Conservation (phyloP, 2,797 vertebrate species). For the Notolabrus celidotus region DNA sequence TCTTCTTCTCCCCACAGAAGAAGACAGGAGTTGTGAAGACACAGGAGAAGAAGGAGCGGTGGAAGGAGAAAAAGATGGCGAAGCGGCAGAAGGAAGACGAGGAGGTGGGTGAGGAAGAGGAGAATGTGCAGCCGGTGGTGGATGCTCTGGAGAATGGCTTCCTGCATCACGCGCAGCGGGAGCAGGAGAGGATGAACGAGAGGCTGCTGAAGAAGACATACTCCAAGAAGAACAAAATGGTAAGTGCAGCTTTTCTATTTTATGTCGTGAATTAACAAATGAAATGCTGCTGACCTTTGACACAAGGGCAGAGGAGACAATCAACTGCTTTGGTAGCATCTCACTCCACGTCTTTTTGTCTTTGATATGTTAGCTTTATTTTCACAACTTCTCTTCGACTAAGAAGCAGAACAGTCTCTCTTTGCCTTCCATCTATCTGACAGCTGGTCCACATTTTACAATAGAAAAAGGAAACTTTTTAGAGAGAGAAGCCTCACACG, state of each 20-base stretch:
- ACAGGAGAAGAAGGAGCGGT: slow-evolving; percentile 92
- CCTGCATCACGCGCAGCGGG: slow-evolving; percentile 88
- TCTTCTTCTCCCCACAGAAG: slow-evolving; percentile 75
- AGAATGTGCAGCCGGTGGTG: slow-evolving; percentile 88
- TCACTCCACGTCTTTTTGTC: too few relatives aligned
- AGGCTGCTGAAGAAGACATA: slow-evolving; percentile 92
- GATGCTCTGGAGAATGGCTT: slow-evolving; percentile 92
- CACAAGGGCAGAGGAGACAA: neutral
- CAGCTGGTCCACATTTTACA: neutral
- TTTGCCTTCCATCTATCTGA: neutral
- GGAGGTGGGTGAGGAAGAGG: slow-evolving; percentile 88
- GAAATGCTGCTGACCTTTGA: neutral
- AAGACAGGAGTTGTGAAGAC: slow-evolving; percentile 92
- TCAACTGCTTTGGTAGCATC: slow-evolving; percentile 3
- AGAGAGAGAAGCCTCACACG: neutral
- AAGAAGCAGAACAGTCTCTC: neutral
- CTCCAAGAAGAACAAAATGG: slow-evolving; percentile 94
- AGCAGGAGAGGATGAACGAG: slow-evolving; percentile 91
- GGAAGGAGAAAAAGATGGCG: slow-evolving; percentile 87
- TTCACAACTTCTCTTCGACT: neutral
- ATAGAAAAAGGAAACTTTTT: neutral
- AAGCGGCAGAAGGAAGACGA: slow-evolving; percentile 89
- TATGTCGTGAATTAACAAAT: neutral
- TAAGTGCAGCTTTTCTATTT: slow-evolving; percentile 69
- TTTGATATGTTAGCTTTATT: too few relatives aligned